phyloP scores from a whole-genome alignment of 2,888 invertebrate genomes.

The Pyrrhosoma nymphula region DNA sequence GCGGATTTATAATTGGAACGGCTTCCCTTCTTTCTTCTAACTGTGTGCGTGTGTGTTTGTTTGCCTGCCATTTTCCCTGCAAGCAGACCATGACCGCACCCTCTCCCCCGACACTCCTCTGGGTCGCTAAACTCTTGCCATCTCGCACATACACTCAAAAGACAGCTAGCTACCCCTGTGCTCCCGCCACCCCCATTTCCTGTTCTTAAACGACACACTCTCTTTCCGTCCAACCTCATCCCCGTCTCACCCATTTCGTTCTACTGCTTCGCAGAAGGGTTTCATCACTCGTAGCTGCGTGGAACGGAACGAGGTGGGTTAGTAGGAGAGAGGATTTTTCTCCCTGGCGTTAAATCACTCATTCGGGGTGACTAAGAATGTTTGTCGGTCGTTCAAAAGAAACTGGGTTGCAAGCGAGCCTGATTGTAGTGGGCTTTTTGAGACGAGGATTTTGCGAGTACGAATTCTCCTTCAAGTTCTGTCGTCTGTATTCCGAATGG shows the following conservation, averaged over 20 bases:
- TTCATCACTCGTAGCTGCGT: too few relatives aligned
- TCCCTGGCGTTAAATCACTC: too few relatives aligned
- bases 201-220: neutral
- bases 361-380: too few relatives aligned
- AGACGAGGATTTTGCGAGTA: too few relatives aligned
- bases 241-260: neutral
- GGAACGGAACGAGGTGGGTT: too few relatives aligned
- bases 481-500: too few relatives aligned
- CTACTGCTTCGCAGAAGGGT: neutral
- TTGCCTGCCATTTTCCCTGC: neutral
- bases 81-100: conserved; percentile 6
- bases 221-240: neutral
- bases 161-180: neutral
- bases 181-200: neutral
- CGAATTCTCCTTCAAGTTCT: too few relatives aligned
- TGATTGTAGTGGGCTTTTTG: too few relatives aligned
- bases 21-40: neutral
- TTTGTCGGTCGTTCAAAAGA: too few relatives aligned
- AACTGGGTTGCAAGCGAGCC: too few relatives aligned
- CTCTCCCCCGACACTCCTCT: neutral
- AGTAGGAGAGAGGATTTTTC: too few relatives aligned
- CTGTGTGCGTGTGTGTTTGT: neutral
- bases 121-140: neutral
- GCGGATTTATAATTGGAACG: conserved; percentile 27
- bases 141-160: neutral